Base-by-base conservation (phyloP, 2,797 vertebrate species). In the Cirrhinus mrigala region DNA sequence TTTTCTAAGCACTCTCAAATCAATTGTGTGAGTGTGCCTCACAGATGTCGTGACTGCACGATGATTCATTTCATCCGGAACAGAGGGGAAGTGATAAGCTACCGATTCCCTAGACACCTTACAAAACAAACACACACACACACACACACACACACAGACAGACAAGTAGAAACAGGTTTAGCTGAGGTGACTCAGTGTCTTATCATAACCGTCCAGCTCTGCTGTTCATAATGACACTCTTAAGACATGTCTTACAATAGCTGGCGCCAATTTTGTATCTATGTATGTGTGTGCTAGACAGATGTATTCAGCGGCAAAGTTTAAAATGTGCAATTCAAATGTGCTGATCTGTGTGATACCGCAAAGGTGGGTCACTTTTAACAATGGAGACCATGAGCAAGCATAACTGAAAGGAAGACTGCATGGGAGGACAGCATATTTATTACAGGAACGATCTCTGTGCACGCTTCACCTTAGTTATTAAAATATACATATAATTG, bases 31-130 rank as follows among this genome's bases (percentile, higher is more conserved):
- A 44, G 11, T 56, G 18, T 54, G 56, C 40, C 15, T 62, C 33
- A 64, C 24, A 10, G 69, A 70, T 86, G 16, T 54, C 12, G 10
- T 73, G 74, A 87, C 82, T 84, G 10, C 37, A 66, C 3, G 27
- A 52, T 76, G 68, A 62, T 56, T 52, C 48, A 52, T n/a, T 75
- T 66, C 44, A 64, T 84, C 81, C 37, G 77, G 81, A 86, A 78
- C 48, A 82, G 22, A 82, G 58, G 48, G 3, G 60, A 79, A 20
- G 58, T 29, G 77, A 84, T 79, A 86, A 87, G 64, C 27, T 62
- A 5, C 76, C 12, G 24, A 27, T 27, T 27, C 24, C 58, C 60
- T 58, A 24, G 87, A 66, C 20, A 0, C 33, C 24, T n/a, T 75
- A 73, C 62, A 77, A 81, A 54, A 69, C n/a, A 74, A 69, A 87